These are phyloP conservation scores for Cephalotes varians DNA, from an alignment of 2,888 invertebrate genomes.

Conservation along the genomic window DNA sequence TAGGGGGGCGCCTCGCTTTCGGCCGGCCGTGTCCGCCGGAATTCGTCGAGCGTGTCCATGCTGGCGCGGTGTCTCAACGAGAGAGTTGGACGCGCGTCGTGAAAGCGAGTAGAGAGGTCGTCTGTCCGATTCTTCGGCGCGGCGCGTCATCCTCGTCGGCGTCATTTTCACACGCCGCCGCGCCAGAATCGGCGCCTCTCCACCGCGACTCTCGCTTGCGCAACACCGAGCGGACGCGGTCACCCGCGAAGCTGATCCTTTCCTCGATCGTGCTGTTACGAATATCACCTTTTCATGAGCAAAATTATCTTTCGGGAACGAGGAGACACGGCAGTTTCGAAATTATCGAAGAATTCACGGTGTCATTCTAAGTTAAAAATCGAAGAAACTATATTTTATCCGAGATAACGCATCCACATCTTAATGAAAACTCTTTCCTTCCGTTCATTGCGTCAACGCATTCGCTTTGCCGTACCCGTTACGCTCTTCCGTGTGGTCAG, in stretches of 20 bases:
- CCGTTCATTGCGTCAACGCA: constrained; percentile 31
- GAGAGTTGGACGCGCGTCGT: constrained; percentile 72
- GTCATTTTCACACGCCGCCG: constrained; percentile 80
- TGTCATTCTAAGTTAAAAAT: neutral
- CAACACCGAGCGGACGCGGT: constrained; percentile 69
- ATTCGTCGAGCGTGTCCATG: constrained; percentile 79
- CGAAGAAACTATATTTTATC: neutral
- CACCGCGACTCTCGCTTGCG: constrained; percentile 70
- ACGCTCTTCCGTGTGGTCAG: constrained; percentile 35
- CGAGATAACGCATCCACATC: neutral
- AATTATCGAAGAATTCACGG: neutral
- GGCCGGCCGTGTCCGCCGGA: constrained; percentile 77
- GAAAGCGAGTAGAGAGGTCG: constrained; percentile 74
- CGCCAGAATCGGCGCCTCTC: constrained; percentile 69
- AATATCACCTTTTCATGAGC: neutral
- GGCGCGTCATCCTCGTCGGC: constrained; percentile 64
- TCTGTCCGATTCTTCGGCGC: constrained; percentile 62
- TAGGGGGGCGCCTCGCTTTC: constrained; percentile 63
- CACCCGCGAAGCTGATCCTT: constrained; percentile 66
- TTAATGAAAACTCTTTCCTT: neutral
- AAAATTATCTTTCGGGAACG: neutral
- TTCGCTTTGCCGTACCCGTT: constrained; percentile 51
- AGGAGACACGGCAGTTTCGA: neutral
- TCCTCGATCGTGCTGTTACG: constrained; percentile 1
- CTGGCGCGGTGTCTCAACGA: constrained; percentile 80